Evolutionary conservation across 2,113 vertebrate species (phyloP).

Genomic region (Cyanoramphus novaezelandiae): DNA sequence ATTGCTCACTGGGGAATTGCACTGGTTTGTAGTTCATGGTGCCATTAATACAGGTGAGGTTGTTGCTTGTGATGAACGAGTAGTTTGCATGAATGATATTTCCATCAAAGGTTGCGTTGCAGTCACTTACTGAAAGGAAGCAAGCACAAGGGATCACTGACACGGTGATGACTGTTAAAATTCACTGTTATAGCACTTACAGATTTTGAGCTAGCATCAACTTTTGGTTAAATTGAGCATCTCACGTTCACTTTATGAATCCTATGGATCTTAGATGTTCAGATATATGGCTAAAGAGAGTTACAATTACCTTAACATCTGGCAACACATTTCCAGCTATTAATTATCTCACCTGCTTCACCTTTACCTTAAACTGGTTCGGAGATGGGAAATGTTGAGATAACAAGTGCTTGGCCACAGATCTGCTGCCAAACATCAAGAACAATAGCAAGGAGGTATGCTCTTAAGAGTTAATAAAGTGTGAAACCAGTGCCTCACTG

Average conservation of each 20-base stretch:
- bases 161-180: background rate
- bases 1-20: constrained; percentile 88
- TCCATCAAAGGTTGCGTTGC: constrained; percentile 63
- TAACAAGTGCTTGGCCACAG: background rate
- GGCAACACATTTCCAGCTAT: background rate
- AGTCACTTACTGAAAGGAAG: constrained; percentile 64
- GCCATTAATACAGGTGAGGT: constrained; percentile 73
- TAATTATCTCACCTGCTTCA: background rate
- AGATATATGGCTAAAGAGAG: background rate
- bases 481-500: background rate
- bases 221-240: background rate
- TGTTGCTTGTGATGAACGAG: constrained; percentile 51
- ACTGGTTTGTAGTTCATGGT: constrained; percentile 58
- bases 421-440: background rate
- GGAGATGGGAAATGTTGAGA: background rate
- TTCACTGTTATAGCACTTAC: background rate
- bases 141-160: background rate
- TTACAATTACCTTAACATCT: background rate
- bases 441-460: background rate
- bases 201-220: background rate
- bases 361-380: background rate
- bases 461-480: background rate
- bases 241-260: background rate
- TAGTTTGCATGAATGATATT: constrained; percentile 60
- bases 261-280: background rate